Conservation (phyloP, 2,797 vertebrate species). For the Tiaroga cobitis region DNA sequence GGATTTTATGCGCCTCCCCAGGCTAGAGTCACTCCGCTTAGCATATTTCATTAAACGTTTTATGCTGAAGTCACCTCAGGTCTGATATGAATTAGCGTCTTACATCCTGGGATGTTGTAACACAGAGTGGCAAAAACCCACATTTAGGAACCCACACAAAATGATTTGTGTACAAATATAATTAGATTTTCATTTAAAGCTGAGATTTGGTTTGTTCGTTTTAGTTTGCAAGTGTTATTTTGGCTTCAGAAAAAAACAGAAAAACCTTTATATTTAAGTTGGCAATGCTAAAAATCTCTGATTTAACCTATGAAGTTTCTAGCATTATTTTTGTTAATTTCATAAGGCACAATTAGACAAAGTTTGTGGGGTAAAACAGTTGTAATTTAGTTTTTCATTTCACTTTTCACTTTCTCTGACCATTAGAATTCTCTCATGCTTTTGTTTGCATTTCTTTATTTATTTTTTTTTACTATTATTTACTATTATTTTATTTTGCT, state of each 20-base stretch:
- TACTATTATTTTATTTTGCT: too few species aligned
- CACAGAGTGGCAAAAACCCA: not conserved
- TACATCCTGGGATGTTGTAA: not conserved
- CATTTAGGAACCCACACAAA: not conserved
- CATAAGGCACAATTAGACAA: too few species aligned
- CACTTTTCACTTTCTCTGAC: too few species aligned
- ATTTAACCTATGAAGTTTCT: not conserved
- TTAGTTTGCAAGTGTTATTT: not conserved
- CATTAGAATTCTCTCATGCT: too few species aligned
- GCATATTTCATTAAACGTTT: conserved; percentile 18
- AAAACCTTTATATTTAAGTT: not conserved
- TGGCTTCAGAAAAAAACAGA: not conserved
- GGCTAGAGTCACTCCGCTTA: not conserved
- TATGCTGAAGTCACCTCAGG: conserved; percentile 23
- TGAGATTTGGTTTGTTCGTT: not conserved
- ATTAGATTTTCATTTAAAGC: not conserved
- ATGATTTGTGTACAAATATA: not conserved
- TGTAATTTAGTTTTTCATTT: too few species aligned
- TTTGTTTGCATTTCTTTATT: too few species aligned
- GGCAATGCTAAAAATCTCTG: not conserved
- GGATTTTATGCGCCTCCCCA: conserved; percentile 21
- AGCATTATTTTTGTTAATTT: too few species aligned
- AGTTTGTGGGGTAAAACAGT: too few species aligned
- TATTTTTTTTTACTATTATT: too few species aligned
- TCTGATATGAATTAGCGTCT: conserved; percentile 22